Evolutionary conservation across 1,140 invertebrate species (phyloP).

Genomic region (Leptinotarsa lineolata): DNA sequence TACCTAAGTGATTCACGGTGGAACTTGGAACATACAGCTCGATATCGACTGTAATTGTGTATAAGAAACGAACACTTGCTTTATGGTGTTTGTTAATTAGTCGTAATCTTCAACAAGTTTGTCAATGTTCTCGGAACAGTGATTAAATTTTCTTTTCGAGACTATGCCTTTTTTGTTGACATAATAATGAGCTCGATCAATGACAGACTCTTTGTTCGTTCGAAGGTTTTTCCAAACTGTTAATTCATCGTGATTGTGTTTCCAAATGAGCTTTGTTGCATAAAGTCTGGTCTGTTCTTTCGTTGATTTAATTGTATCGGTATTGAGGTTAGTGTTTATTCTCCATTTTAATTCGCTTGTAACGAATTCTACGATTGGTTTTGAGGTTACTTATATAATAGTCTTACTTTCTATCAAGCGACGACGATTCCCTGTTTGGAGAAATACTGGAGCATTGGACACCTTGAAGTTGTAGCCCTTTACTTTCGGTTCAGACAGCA

Average conservation of each 20-base stretch:
- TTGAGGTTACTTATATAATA: neutral
- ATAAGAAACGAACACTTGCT: neutral
- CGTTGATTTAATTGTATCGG: neutral
- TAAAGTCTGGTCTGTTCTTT: neutral
- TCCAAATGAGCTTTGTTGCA: neutral
- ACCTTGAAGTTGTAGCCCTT: no score
- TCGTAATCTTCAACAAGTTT: neutral
- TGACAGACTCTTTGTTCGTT: neutral
- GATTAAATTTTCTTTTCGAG: neutral
- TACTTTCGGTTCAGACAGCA: no score
- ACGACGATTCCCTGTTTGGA: neutral
- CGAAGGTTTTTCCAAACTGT: neutral
- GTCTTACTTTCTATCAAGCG: neutral
- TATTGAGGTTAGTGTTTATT: slow-evolving; percentile 6
- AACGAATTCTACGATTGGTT: neutral
- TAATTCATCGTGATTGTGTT: neutral
- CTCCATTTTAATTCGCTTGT: neutral
- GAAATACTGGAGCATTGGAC: neutral
- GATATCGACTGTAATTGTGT: neutral
- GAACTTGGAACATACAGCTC: slow-evolving; percentile 6
- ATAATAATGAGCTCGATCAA: neutral
- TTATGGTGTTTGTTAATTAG: slow-evolving; percentile 2
- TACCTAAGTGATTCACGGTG: slow-evolving; percentile 13
- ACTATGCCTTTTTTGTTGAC: neutral
- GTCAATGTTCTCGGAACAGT: neutral